Conservation (phyloP, 2,113 vertebrate genomes). For the Poeciliopsis prolifica region DNA sequence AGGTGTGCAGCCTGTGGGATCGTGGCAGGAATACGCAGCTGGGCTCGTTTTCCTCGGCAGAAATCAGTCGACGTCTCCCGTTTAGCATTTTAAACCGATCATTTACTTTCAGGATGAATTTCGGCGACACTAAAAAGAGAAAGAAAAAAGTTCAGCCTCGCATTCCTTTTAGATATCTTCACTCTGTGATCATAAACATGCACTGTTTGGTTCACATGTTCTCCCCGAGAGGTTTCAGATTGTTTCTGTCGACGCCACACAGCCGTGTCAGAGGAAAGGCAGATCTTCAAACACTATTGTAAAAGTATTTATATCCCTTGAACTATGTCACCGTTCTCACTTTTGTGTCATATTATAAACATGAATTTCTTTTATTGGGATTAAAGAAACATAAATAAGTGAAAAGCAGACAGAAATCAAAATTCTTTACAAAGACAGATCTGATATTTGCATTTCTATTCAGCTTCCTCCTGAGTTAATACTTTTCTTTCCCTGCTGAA, state of each 20-base stretch:
- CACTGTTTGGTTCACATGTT: constrained; percentile 5
- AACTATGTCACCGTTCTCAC: too few species aligned
- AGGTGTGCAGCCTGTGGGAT: constrained; percentile 59
- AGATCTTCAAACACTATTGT: background rate
- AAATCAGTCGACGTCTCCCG: constrained; percentile 47
- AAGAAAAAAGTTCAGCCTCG: background rate
- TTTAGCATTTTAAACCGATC: constrained; percentile 49
- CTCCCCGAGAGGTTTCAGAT: constrained; percentile 1
- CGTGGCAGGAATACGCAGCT: constrained; percentile 55
- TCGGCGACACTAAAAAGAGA: constrained; percentile 19
- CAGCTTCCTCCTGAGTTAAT: too few species aligned
- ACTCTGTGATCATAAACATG: constrained; percentile 11
- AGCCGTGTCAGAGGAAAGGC: background rate
- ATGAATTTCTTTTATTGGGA: too few species aligned
- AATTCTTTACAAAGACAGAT: too few species aligned
- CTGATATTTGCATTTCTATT: too few species aligned
- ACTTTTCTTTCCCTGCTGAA: too few species aligned
- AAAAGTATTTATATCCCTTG: too few species aligned
- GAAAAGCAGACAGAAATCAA: too few species aligned
- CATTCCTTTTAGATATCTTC: constrained; percentile 5
- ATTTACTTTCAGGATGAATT: constrained; percentile 34
- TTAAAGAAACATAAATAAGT: too few species aligned
- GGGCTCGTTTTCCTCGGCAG: constrained; percentile 44
- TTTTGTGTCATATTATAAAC: too few species aligned
- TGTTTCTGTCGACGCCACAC: background rate